A percentile compares a stretch with the other conserved stretches of the same genome.
These are phyloP conservation scores for Amiota mariae DNA, from an alignment of 2,888 invertebrate species.

Conservation along the genomic window DNA sequence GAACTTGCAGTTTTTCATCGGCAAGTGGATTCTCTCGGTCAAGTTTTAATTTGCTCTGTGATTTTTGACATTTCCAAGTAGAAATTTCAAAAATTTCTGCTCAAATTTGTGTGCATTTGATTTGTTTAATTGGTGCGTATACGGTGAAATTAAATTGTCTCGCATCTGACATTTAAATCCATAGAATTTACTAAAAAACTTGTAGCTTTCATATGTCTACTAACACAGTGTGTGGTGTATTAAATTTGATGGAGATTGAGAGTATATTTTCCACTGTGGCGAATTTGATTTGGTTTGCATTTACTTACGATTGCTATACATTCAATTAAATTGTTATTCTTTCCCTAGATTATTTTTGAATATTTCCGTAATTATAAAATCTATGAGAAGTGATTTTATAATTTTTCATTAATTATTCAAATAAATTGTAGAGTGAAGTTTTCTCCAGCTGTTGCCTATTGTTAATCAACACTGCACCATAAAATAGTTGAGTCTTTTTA, in stretches of 20 bases:
- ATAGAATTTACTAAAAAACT: constrained; percentile 42
- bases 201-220: constrained; percentile 35
- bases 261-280: not conserved
- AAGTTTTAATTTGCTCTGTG: constrained; percentile 67
- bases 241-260: not conserved
- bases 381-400: too few species aligned
- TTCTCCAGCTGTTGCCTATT: not conserved
- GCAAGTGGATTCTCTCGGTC: constrained; percentile 60
- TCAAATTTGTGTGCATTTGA: constrained; percentile 57
- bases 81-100: constrained; percentile 62
- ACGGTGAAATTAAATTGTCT: constrained; percentile 40
- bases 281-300: not conserved
- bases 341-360: not conserved
- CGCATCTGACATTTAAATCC: constrained; percentile 27
- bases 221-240: not conserved
- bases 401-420: too few species aligned
- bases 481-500: too few species aligned
- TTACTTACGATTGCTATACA: not conserved
- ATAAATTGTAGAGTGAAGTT: too few species aligned
- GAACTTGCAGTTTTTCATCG: constrained; percentile 65
- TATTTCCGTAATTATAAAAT: too few species aligned
- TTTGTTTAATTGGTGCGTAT: constrained; percentile 65
- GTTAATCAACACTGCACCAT: not conserved
- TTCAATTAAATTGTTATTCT: too few species aligned
- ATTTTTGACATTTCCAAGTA: constrained; percentile 67